Base-by-base conservation (phyloP, 2,888 invertebrate genomes). In the Plusia festucae region DNA sequence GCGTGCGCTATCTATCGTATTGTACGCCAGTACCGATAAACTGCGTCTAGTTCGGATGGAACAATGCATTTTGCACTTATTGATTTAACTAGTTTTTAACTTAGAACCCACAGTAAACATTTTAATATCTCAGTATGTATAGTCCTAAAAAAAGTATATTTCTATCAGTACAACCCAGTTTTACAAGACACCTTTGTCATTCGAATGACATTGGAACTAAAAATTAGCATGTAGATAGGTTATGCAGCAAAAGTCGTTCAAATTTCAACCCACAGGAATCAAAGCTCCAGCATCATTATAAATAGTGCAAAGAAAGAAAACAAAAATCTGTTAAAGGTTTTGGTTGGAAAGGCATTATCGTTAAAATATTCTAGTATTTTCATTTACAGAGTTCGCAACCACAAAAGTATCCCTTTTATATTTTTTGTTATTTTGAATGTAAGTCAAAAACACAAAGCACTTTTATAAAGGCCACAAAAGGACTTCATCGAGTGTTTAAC, bases 11-110 rank as follows among this genome's bases (percentile, higher is more conserved):
- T 70, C 78, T 69, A 69, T 76, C 65, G 78, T 66, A 81, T 77
- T 81, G 79, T 78, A 73, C 65, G 60, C 18, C 59, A 58, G 61
- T 65, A 60, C 60, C 72, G 67, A 82, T 82, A 81, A 82, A 78
- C 73, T 70, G 70, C 67, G 64, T 78, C 76, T 76, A 76, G 74
- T 72, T 79, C 73, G 73, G 63, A 76, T 78, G 70, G 69, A 76
- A 81, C 81, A 79, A 79, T 74, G 74, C 78, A 71, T 61, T 73
- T 56, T 34, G 59, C 27, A 56, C 61, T 56, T 51, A 63, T 44
- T 51, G 27, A 30, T 27, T 22, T 24, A 27, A 18, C 58, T 59
- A 18, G 32, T 49, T 66, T 57, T 51, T 22, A 59, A 70, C 55
- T 56, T 57, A 16, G 5, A 30, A n/a, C n/a, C n/a, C n/a, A n/a